These are phyloP conservation scores for Palythoa grandiflora DNA, from an alignment of 92 coral and sea anemone species.

Conservation along the genomic window DNA sequence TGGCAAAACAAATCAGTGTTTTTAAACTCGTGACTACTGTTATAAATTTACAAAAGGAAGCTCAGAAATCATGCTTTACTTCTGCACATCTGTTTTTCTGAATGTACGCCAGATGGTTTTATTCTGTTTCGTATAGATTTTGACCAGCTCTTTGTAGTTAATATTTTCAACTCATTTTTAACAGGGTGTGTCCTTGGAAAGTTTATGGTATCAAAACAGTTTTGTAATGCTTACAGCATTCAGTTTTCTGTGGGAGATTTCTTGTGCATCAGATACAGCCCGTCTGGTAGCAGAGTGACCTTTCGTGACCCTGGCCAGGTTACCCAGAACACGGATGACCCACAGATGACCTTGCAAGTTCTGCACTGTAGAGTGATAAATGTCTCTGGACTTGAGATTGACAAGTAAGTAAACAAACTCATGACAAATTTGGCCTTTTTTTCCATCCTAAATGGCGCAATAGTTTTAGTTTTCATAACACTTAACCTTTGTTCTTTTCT, in stretches of 20 bases:
- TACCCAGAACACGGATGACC: not conserved
- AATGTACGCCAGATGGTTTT: too few relatives aligned
- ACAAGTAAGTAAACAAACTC: not conserved
- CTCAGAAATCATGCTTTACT: not conserved
- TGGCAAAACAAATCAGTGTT: too few relatives aligned
- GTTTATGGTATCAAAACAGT: slow-evolving; percentile 41
- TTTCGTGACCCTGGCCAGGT: slow-evolving; percentile 1
- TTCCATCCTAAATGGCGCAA: too few relatives aligned
- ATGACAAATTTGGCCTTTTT: too few relatives aligned
- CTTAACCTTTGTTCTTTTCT: too few relatives aligned
- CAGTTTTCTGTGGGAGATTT: slow-evolving; percentile 75
- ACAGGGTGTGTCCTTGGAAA: slow-evolving; percentile 2
- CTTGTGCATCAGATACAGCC: slow-evolving; percentile 64
- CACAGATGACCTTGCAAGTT: slow-evolving; percentile 28
- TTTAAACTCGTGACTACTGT: not conserved
- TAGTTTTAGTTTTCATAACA: too few relatives aligned
- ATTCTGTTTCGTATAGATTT: too few relatives aligned
- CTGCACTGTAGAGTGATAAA: slow-evolving; percentile 19
- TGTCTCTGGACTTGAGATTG: slow-evolving; percentile 10
- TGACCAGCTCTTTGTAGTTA: not conserved
- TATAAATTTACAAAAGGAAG: not conserved
- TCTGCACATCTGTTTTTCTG: not conserved
- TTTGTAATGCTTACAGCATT: slow-evolving; percentile 58
- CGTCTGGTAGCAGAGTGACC: slow-evolving; percentile 8
- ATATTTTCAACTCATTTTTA: not conserved